Evolutionary conservation across 2,113 vertebrate species (phyloP), one percentile per base, ranked within the genome.

Genomic region (Damaliscus lunatus): DNA sequence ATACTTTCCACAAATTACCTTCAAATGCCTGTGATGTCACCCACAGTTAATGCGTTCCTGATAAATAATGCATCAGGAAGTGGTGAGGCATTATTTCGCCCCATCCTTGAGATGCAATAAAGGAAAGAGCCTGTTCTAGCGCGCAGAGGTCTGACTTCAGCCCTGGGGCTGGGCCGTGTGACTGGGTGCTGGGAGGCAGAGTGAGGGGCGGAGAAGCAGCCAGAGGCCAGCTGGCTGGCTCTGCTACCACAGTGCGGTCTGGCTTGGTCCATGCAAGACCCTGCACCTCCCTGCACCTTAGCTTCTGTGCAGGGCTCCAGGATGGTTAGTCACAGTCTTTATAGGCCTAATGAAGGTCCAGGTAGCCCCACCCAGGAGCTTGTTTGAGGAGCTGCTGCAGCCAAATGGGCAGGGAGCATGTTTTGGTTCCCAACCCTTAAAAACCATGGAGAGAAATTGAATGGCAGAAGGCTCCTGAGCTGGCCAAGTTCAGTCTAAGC

Each of bases 21-120:
- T 97, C 94, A 71, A 98, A 94, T 87, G 95, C 96, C 62, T 96
- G 96, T 98, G 98, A 98, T 98, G 98, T 98, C 98, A 98, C 94
- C 95, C 96, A 82, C 81, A 71, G 82, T 98, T 98, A 98, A 98
- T 98, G 89, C 55, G 92, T 88, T 97, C 78, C 88, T 97, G 94
- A 98, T 98, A 98, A 99, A 98, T 98, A 98, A 99, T 97, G 80
- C 96, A 98, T 97, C 96, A 98, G 90, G 77, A 98, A 98, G 97
- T 91, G 55, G 46, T 21, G 93, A 93, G 62, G 60, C 85, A 91
- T 98, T 97, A 40, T 92, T 33, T 67, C 50, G 1, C 9, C 12
- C 71, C 59, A 81, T 77, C 74, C 83, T 85, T 84, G 74, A 92
- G 46, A 40, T 53, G 67, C 55, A 94, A 40, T 46, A 55, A 62